Evolutionary conservation across 2,113 vertebrate species (phyloP), one percentile per base, ranked within the genome.

Genomic region (Leucopternis melanops): DNA sequence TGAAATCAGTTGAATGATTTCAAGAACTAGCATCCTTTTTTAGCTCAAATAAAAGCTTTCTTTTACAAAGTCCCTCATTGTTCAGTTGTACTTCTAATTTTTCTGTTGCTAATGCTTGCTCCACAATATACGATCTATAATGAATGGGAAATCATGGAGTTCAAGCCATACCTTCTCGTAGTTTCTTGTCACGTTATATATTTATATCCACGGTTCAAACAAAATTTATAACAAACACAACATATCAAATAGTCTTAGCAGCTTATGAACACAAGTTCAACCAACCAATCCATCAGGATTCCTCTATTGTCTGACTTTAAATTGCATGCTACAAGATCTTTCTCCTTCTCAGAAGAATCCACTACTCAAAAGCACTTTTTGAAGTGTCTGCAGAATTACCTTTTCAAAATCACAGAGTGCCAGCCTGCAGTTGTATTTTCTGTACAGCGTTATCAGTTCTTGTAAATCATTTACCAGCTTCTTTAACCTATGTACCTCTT

Each of bases 341-440:
- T n/a, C 13, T 74, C 44, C 13, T 59, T 59, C n/a, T 52, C 63
- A 71, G 59, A 63, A 44, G 13, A 42, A 62, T 22, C 38, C 40
- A 69, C 16, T 47, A 5, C 25, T 74, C 57, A 71, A 62, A 92
- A 81, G n/a, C 16, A 36, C 2, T 50, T 79, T 47, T 14, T 11
- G 11, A 49, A 71, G 61, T 8, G 17, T 16, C 34, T 78, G 75
- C 71, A 71, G 19, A 47, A 83, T 91, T 97, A 98, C 99, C 98
- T 99, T 99, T 96, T 99, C 99, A 96, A 99, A 99, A 86, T 99
- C 98, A 38, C 98, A 99, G 66, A 99, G 98, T 7, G 99, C 96
- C 91, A 99, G 98, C 47, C 69, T 98, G 97, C 99, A 99, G 96
- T 98, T 99, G 95, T 99, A 99, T 95, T 99, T 99, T 67, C 91